Base-by-base conservation (phyloP, 1,140 invertebrate genomes). In the Drosophila kurseongensis region DNA sequence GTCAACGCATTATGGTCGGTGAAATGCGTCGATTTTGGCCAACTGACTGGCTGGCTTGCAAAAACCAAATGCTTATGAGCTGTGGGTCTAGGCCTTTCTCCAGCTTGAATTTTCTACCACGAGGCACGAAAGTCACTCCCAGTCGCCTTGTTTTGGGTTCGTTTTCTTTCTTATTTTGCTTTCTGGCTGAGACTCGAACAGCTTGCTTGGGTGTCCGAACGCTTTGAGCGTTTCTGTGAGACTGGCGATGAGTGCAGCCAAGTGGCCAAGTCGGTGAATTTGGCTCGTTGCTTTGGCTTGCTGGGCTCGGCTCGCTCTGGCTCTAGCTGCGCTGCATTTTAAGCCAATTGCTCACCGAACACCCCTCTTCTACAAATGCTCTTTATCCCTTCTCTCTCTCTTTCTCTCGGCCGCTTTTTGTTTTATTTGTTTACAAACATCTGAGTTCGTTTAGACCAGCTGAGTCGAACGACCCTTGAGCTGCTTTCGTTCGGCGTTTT, bases 151-250 rank as follows among this genome's bases (percentile, higher is more conserved):
- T 29, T 23, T 48, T 48, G 23, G 44, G 58, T 42, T 62, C 45
- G 48, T 35, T 67, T 60, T 80, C 54, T 75, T 66, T 66, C 54
- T 38, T 63, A 50, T 58, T 47, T 38, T 29, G 18, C 42, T 59
- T 42, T 36, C 47, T 36, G 52, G 36, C 41, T 44, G 23, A 29
- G 18, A 51, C 45, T 44, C 12, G 4, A n/a, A 40, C 55, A 40
- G 58, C 62, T 57, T 58, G 9, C 41, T 63, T 48, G 13, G 58
- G 45, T 84, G 80, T 78, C 85, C 56, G 77, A 65, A 73, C 84
- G 82, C 85, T 90, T 85, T 72, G 80, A 89, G 77, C 56, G 85
- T 66, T 90, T 75, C 85, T 84, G 79, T 66, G 52, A 80, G 84
- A 89, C 84, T 89, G 85, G 56, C 72, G 56, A 44, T 23, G 60